Percentiles rank a stretch among this genome's conserved stretches.
These are phyloP conservation scores for Cryptoblepharus egeriae DNA, from an alignment of 2,797 vertebrate species.

Conservation along the genomic window DNA sequence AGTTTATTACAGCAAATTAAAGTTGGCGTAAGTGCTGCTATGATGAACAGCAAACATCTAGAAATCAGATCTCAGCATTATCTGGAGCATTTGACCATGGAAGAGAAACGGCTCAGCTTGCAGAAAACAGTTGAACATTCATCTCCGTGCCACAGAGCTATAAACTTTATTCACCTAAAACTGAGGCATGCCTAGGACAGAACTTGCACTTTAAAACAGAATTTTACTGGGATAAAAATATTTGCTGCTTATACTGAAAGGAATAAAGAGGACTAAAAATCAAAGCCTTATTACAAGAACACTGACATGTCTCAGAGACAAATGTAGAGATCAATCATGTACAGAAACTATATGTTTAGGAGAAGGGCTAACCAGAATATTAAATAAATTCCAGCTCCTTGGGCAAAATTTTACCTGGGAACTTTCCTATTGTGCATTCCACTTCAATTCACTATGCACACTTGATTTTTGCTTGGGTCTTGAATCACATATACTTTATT, in stretches of 20 bases:
- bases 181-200: background rate
- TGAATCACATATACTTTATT: background rate
- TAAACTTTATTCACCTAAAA: background rate
- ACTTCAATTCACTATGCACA: background rate
- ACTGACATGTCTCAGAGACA: background rate
- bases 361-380: background rate
- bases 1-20: conserved; percentile 24
- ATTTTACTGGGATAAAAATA: background rate
- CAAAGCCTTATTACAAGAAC: background rate
- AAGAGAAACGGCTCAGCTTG: background rate
- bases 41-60: background rate
- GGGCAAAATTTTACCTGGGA: background rate
- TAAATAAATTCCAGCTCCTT: background rate
- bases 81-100: background rate
- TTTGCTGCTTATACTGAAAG: background rate
- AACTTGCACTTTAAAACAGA: too few relatives aligned
- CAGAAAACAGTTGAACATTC: background rate
- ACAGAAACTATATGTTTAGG: background rate
- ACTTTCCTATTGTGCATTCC: background rate
- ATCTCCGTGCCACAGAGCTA: accelerated
- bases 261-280: background rate
- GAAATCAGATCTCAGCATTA: background rate
- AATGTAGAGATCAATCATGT: background rate
- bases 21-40: background rate
- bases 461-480: background rate